Evolutionary conservation across 2,113 vertebrate species (phyloP).

Genomic region (Ivindomyrus marchei): DNA sequence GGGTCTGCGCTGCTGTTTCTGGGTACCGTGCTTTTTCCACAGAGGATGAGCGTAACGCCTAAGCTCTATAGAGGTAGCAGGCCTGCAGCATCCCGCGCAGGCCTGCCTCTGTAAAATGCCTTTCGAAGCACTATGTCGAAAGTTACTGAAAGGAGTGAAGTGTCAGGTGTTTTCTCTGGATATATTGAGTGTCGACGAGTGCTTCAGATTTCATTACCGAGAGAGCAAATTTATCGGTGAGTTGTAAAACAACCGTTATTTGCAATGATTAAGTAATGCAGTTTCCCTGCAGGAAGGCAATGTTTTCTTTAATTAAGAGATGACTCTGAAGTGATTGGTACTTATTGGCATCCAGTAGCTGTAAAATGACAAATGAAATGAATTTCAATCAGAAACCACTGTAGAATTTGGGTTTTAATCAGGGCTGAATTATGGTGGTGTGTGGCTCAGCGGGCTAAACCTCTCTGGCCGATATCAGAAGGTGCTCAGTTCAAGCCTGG

Average conservation of each 20-base stretch:
- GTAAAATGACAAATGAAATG: not conserved
- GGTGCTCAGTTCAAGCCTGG: not conserved
- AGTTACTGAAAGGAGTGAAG: not conserved
- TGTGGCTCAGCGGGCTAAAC: not conserved
- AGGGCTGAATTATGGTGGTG: not conserved
- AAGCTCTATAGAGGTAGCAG: not conserved
- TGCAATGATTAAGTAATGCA: not conserved
- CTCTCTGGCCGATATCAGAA: not conserved
- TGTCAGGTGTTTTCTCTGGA: not conserved
- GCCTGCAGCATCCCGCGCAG: not conserved
- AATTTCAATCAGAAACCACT: not conserved
- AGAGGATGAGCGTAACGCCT: not conserved
- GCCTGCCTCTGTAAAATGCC: not conserved
- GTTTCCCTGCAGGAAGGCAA: not conserved
- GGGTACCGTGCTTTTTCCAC: not conserved
- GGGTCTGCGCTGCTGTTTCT: not conserved
- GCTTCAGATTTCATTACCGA: not conserved
- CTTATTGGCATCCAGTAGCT: constrained; percentile 1
- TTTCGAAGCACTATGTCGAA: not conserved
- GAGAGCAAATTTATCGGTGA: not conserved
- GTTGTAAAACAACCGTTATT: not conserved
- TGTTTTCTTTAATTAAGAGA: not conserved
- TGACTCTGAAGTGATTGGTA: not conserved
- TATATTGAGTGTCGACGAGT: not conserved
- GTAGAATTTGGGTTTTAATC: not conserved